A percentile compares a stretch with the other conserved stretches of the same genome.
Evolutionary conservation across 2,797 vertebrate genomes (phyloP).

Genomic region (Anomalospiza imberbis): DNA sequence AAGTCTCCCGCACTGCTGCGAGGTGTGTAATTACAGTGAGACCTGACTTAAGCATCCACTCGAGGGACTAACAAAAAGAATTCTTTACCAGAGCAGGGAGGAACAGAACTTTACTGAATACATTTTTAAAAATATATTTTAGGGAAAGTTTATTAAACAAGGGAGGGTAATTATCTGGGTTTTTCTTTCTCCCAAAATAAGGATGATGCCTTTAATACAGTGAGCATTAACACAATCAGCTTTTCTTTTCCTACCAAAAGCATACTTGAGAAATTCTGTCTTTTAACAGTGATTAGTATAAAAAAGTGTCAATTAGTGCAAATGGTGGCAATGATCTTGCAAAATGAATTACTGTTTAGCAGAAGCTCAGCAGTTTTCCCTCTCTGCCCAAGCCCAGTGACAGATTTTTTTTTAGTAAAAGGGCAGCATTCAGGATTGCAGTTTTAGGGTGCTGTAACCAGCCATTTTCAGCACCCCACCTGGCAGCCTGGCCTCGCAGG

Average conservation of each 20-base stretch:
- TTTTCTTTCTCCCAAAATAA: not conserved
- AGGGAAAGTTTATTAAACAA: not conserved
- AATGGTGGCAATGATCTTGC: not conserved
- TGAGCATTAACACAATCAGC: not conserved
- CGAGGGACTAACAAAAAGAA: conserved; percentile 21
- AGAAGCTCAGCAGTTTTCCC: not conserved
- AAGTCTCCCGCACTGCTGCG: conserved; percentile 41
- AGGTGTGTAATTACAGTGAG: conserved; percentile 61
- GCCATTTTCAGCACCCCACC: not conserved
- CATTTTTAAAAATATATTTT: not conserved
- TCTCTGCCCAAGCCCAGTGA: not conserved
- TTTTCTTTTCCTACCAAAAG: not conserved
- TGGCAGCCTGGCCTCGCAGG: not conserved
- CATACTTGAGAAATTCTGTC: not conserved
- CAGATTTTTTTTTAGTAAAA: not conserved
- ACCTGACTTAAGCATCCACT: conserved; percentile 45
- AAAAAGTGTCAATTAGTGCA: not conserved
- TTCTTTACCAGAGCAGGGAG: not conserved
- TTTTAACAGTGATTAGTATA: not conserved
- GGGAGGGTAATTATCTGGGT: not conserved
- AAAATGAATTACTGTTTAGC: not conserved
- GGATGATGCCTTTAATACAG: not conserved
- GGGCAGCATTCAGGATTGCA: not conserved
- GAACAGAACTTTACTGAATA: not conserved
- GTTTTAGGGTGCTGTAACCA: not conserved